A percentile compares a stretch with the other conserved stretches of the same genome.
Conservation (phyloP, 2,797 vertebrate species). For the Remorina albescens region DNA sequence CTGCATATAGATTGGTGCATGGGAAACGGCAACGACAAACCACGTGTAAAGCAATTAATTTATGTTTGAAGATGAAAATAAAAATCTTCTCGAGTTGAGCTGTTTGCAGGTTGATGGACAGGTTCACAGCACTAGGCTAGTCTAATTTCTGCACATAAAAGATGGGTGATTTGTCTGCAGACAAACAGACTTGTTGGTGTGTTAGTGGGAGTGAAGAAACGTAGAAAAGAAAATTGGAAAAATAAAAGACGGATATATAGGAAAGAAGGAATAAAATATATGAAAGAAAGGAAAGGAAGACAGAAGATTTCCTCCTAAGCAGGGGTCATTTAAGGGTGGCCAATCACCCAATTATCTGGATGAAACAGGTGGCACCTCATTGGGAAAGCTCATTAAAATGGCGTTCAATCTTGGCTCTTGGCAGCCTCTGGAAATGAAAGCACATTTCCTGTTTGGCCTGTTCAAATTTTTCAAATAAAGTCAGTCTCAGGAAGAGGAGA, state of each 20-base stretch:
- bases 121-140: slow-evolving; percentile 8
- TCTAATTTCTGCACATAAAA: slow-evolving; percentile 10
- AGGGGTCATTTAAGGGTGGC: slow-evolving; percentile 74
- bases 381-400: slow-evolving; percentile 82
- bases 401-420: slow-evolving; percentile 67
- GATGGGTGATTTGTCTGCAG: neutral
- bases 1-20: neutral
- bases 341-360: slow-evolving; percentile 82
- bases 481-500: slow-evolving; percentile 41
- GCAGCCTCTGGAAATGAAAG: slow-evolving; percentile 73
- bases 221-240: neutral
- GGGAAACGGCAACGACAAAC: slow-evolving; percentile 1
- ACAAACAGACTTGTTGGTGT: neutral
- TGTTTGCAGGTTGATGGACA: slow-evolving; percentile 1
- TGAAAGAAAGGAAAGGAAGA: slow-evolving; percentile 19
- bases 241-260: neutral
- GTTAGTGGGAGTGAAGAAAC: neutral
- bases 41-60: slow-evolving; percentile 1
- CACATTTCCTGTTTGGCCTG: slow-evolving; percentile 69
- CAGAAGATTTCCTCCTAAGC: slow-evolving; percentile 57
- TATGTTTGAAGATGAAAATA: slow-evolving; percentile 8
- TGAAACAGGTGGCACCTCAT: slow-evolving; percentile 83
- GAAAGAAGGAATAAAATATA: slow-evolving; percentile 12
- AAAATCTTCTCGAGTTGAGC: slow-evolving; percentile 8
- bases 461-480: slow-evolving; percentile 69